Base-by-base conservation (phyloP, 2,888 invertebrate genomes). In the Hirtodrosophila duncani region DNA sequence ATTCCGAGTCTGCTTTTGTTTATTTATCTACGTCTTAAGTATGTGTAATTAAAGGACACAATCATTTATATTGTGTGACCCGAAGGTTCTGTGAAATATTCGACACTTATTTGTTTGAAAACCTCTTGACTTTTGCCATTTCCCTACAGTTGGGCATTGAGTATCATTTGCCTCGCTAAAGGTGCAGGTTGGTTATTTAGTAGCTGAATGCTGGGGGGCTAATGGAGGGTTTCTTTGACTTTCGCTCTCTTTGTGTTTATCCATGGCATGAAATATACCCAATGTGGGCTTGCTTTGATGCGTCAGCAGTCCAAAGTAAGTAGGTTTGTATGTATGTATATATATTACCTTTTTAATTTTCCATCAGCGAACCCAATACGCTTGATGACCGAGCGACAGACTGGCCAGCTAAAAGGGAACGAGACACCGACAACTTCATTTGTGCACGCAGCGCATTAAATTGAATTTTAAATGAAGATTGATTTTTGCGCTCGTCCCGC, bases 401-500 rank as follows among this genome's bases (percentile, higher is more conserved):
- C 42, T 29, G 18, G 16, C 27, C 11, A 44, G 30, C 14, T 41
- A 26, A 13, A 10, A n/a, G 7, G 10, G 21, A 21, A 37, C 27
- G 17, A n/a, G 37, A 17, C 34, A 24, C 51, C 21, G 16, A 18
- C n/a, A 41, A 56, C 48, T 56, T 48, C 45, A 43, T 46, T 51
- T 66, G 63, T 59, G 59, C 67, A 65, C 42, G 53, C 51, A 46
- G 57, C 46, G 58, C 50, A 52, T 63, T 45, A 75, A 79, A 81
- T 79, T 81, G 64, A 81, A 70, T 79, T 69, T 79, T 39, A 81
- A 81, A 79, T 79, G 58, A 75, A 79, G 79, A 79, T 79, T 79
- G 79, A 81, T 81, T 79, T 71, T 67, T 50, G 59, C 29, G 21
- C 29, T 50, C 45, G 53, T 20, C 51, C 24, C 58, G 39, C 39